Percentiles rank a stretch among this genome's conserved stretches.
phyloP scores from a whole-genome alignment of 2,888 invertebrate species.

The Nycteola revayana region DNA sequence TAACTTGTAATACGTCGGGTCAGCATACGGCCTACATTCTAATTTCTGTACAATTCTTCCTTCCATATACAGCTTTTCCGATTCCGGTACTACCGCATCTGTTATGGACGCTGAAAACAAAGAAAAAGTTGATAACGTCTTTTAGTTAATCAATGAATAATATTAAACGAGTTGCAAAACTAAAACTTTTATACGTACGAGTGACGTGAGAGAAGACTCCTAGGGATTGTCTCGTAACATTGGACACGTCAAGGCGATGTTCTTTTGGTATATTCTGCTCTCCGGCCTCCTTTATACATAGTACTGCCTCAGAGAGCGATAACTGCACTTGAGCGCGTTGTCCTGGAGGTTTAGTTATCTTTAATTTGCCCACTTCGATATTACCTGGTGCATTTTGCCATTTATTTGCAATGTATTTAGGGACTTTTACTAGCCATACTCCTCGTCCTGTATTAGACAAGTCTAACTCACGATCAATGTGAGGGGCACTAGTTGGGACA shows the following conservation, averaged over 20 bases:
- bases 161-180: no score
- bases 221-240: constrained; percentile 94
- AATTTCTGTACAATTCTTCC: constrained; percentile 98
- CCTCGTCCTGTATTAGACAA: constrained; percentile 94
- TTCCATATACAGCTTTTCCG: constrained; percentile 93
- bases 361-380: constrained; percentile 96
- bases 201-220: constrained; percentile 95
- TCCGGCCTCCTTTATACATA: constrained; percentile 88
- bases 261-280: constrained; percentile 94
- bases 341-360: constrained; percentile 90
- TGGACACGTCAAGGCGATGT: constrained; percentile 94
- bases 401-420: constrained; percentile 97
- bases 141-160: no score
- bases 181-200: constrained; percentile 79
- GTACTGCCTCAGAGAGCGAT: constrained; percentile 89
- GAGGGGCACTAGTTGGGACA: constrained; percentile 57
- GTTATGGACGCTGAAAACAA: constrained; percentile 79
- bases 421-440: constrained; percentile 98
- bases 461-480: constrained; percentile 91
- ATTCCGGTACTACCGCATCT: constrained; percentile 87
- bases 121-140: no score
- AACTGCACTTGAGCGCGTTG: constrained; percentile 94
- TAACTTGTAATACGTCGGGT: constrained; percentile 93
- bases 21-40: constrained; percentile 95
- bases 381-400: constrained; percentile 97